Percentiles rank a stretch among this genome's conserved stretches.
These are phyloP conservation scores for Propithecus perrieri DNA, from an alignment of 2,797 vertebrate genomes.

Conservation along the genomic window DNA sequence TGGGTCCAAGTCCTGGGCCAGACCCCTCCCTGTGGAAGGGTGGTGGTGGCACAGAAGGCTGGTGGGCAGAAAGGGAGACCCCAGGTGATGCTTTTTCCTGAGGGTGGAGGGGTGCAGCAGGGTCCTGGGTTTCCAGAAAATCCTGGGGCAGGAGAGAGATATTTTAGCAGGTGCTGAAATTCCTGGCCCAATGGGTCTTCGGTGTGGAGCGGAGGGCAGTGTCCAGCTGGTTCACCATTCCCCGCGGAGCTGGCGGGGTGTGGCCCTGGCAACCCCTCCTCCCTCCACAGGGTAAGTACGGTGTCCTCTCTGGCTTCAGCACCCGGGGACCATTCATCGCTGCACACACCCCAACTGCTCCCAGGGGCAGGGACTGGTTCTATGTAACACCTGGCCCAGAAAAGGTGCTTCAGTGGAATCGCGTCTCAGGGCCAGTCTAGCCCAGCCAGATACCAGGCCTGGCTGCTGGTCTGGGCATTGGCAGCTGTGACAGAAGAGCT, in stretches of 20 bases:
- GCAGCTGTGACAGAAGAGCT: not conserved
- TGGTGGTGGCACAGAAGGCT: not conserved
- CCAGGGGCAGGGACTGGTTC: not conserved
- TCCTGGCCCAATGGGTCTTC: not conserved
- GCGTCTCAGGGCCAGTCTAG: not conserved
- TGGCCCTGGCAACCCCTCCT: not conserved
- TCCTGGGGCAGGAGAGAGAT: not conserved
- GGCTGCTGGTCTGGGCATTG: not conserved
- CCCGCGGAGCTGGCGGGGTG: not conserved
- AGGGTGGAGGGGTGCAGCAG: not conserved
- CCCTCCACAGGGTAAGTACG: not conserved
- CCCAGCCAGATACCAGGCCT: not conserved
- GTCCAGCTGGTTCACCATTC: not conserved
- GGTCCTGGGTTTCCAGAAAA: not conserved
- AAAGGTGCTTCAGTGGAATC: not conserved
- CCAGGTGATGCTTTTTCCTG: not conserved
- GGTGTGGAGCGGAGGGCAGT: accelerated
- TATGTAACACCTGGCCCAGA: accelerated
- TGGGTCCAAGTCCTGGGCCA: not conserved
- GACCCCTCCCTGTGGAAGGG: not conserved
- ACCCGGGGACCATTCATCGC: not conserved
- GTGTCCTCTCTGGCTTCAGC: not conserved
- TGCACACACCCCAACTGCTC: not conserved
- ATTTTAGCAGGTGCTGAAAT: not conserved
- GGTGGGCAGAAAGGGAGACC: not conserved